Evolutionary conservation across 2,113 vertebrate species (phyloP).

Genomic region (Pseudois nayaur): DNA sequence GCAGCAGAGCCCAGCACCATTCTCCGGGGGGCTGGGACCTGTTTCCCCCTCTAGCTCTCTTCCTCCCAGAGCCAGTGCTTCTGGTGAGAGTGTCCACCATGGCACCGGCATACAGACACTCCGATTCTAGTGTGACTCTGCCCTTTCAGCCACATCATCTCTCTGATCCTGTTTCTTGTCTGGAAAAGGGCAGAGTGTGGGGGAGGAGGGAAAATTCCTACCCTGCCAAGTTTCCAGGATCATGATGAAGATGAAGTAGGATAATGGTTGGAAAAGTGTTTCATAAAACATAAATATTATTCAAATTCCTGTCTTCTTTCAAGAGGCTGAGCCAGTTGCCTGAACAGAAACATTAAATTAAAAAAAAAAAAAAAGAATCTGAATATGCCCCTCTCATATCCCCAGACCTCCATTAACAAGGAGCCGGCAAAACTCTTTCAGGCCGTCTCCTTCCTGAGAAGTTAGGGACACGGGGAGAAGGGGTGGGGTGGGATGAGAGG

Average conservation of each 20-base stretch:
- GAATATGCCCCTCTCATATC: not conserved
- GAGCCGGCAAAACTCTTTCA: not conserved
- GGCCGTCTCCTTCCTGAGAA: not conserved
- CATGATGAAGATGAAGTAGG: not conserved
- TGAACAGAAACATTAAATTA: not conserved
- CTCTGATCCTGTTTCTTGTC: not conserved
- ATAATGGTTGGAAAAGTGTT: not conserved
- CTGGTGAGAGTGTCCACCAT: not conserved
- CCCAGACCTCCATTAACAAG: not conserved
- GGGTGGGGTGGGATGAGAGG: not conserved
- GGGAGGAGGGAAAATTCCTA: accelerated
- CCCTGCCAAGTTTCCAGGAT: not conserved
- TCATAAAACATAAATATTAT: not conserved
- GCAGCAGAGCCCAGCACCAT: not conserved
- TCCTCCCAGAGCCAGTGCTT: not conserved
- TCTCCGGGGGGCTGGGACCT: not conserved
- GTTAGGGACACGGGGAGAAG: no score
- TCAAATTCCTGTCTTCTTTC: not conserved
- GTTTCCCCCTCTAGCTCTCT: not conserved
- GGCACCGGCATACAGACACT: not conserved
- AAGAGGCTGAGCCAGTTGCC: not conserved
- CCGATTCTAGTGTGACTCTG: not conserved
- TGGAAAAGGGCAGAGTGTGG: accelerated
- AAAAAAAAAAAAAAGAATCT: not conserved
- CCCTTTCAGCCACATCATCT: accelerated